Percentiles rank a stretch among this genome's conserved stretches.
These are phyloP conservation scores for Rhagophthalmus giganteus DNA, from an alignment of 2,888 invertebrate species.

Conservation along the genomic window DNA sequence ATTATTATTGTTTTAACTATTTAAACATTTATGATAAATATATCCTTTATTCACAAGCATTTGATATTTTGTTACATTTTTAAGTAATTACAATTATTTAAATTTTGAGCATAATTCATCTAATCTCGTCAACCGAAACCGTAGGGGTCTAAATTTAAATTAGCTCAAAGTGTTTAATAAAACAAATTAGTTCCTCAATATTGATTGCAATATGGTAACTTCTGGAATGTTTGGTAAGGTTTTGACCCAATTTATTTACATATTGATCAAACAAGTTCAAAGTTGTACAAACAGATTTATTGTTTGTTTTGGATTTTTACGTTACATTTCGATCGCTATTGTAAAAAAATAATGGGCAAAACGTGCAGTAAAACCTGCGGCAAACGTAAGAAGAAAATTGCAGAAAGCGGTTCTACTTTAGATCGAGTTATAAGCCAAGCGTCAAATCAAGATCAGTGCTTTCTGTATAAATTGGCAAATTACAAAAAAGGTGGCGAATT, in stretches of 20 bases:
- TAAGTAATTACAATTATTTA: no score
- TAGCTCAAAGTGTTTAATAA: not conserved
- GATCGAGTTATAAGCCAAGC: constrained; percentile 90
- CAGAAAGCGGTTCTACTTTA: constrained; percentile 75
- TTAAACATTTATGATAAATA: no score
- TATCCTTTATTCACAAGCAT: no score
- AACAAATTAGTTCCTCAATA: not conserved
- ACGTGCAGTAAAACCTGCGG: constrained; percentile 55
- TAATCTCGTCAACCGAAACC: no score
- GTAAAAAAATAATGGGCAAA: constrained; percentile 52
- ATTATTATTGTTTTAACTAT: no score
- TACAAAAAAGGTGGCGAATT: constrained; percentile 90
- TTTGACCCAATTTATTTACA: not conserved
- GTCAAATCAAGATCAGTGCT: constrained; percentile 81
- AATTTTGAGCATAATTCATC: no score
- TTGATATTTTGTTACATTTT: no score
- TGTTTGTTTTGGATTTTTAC: no score
- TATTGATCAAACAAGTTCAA: not conserved
- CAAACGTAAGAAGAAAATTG: constrained; percentile 54
- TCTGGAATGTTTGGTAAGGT: not conserved
- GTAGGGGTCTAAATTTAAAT: not conserved
- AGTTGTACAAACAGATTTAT: no score
- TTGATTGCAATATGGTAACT: not conserved
- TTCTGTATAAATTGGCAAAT: constrained; percentile 85
- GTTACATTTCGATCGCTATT: not conserved